phyloP scores from a whole-genome alignment of 1,140 invertebrate species.

The Brachionus asplanchnoidis region DNA sequence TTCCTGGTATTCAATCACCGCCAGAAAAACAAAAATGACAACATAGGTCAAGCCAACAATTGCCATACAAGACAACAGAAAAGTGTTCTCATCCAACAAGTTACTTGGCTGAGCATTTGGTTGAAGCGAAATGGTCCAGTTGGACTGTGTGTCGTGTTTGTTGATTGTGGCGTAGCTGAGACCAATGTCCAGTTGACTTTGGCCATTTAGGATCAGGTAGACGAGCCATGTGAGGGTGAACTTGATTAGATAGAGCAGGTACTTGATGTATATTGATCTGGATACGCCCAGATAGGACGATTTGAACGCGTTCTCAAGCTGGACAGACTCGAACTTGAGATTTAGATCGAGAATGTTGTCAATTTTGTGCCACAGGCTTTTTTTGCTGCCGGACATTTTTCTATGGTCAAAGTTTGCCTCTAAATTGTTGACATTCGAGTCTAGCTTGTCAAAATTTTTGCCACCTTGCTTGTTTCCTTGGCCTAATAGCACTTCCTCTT shows the following conservation, averaged over 20 bases:
- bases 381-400: constrained; percentile 3
- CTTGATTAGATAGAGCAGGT: not conserved
- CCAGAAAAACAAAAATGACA: not conserved
- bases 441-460: not conserved
- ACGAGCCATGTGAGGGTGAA: not conserved
- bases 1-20: not conserved
- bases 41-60: not conserved
- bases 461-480: not conserved
- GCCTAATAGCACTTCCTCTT: not conserved
- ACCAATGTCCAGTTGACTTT: not conserved
- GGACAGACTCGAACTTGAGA: not conserved
- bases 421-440: constrained; percentile 4
- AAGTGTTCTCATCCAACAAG: not conserved
- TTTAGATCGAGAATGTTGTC: constrained; percentile 8
- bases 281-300: not conserved
- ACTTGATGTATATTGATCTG: constrained; percentile 23
- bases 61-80: not conserved
- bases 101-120: not conserved
- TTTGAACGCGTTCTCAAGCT: constrained; percentile 25
- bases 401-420: not conserved
- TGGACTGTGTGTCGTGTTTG: not conserved
- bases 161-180: not conserved
- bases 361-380: not conserved
- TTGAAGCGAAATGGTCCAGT: not conserved
- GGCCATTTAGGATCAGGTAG: not conserved